Base-by-base conservation (phyloP, 2,888 invertebrate species). In the Cataglyphis rosenhaueri region DNA sequence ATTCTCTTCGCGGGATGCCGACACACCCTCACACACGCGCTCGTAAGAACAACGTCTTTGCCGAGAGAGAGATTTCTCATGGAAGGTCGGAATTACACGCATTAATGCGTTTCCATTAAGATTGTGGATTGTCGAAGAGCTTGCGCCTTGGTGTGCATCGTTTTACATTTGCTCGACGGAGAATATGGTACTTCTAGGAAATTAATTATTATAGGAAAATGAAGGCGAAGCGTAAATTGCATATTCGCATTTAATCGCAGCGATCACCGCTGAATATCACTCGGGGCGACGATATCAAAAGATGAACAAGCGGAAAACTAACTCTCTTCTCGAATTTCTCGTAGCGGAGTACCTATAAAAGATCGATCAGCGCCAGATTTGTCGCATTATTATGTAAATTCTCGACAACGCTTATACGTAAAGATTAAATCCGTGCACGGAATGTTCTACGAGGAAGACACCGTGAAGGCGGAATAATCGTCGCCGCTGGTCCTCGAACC, bases 311-410 rank as follows among this genome's bases (percentile, higher is more conserved):
- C 32, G 66, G 57, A 59, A 70, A 76, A 81, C 82, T 21, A 74
- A 81, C 82, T 74, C 84, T 74, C 84, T 35, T 81, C 55, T 76
- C 76, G 82, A 9, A 25, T 29, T 8, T n/a, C 48, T 59, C 59
- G 44, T 44, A 74, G 61, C 85, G 6, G 68, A 35, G 12, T 1
- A 21, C 64, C 65, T 83, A 66, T 57, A 62, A 65, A 44, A 38
- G 48, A 48, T 59, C 65, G 25, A 12, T 32, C 25, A 0, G 29
- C 5, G 10, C 15, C 25, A n/a, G 32, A 52, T 29, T 48, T 41
- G 35, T 9, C 68, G 55, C 41, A 48, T 74, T 41, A 25, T 61
- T 57, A 38, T 52, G 61, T 32, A 62, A 62, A 44, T 74, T 68
- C 79, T 25, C 75, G 76, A 59, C 15, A 1, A 21, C 35, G 41